These are phyloP conservation scores for Gnathochromis pfefferi DNA, from an alignment of 2,113 vertebrate species.

Conservation along the genomic window DNA sequence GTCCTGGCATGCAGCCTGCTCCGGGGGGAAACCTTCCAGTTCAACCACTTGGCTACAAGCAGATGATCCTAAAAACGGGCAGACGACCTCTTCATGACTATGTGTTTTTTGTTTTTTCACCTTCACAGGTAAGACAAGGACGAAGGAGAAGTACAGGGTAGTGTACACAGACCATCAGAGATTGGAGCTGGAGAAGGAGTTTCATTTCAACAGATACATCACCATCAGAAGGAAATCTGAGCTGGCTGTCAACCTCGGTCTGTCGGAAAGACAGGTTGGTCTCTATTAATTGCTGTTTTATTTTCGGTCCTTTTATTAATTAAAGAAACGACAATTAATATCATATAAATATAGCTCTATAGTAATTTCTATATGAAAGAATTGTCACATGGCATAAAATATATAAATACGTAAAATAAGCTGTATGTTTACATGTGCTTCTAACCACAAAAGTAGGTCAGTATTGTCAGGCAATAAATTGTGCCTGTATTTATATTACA, in stretches of 20 bases:
- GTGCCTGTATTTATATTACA: background rate
- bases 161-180: conserved; percentile 95
- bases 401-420: background rate
- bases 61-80: background rate
- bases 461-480: background rate
- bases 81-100: background rate
- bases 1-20: conserved; percentile 29
- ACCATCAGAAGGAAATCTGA: conserved; percentile 91
- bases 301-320: background rate
- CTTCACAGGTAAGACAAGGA: conserved; percentile 87
- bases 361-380: background rate
- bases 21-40: background rate
- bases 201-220: conserved; percentile 94
- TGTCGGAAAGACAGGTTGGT: conserved; percentile 94
- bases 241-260: conserved; percentile 84
- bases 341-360: background rate
- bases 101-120: background rate
- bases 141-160: conserved; percentile 94
- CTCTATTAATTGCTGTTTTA: background rate
- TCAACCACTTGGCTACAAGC: background rate
- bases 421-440: background rate
- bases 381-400: background rate
- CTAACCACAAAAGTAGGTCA: background rate
- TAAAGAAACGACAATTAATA: background rate
- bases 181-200: conserved; percentile 94